Conservation (phyloP, 2,888 invertebrate genomes). For the Pardosa pseudoannulata region DNA sequence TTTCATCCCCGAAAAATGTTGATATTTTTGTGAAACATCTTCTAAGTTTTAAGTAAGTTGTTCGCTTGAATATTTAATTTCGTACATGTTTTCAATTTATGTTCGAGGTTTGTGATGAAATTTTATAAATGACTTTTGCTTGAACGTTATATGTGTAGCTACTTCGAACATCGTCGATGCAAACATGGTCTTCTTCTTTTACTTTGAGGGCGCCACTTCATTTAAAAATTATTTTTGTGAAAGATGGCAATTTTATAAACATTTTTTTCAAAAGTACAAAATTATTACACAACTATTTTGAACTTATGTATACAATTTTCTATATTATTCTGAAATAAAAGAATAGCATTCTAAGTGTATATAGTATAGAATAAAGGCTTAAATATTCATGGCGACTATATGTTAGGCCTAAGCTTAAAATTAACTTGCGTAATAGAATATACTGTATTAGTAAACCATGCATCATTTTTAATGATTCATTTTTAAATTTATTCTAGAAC, state of each 20-base stretch:
- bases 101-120: conserved; percentile 7
- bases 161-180: conserved; percentile 53
- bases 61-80: conserved; percentile 41
- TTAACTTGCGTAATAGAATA: conserved; percentile 8
- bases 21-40: conserved; percentile 52
- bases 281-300: background rate
- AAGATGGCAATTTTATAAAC: conserved; percentile 63
- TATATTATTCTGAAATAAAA: background rate
- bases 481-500: too few relatives aligned
- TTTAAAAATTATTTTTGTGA: conserved; percentile 61
- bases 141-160: conserved; percentile 29
- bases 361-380: background rate
- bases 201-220: conserved; percentile 69
- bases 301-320: background rate
- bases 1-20: conserved; percentile 45
- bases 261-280: conserved; percentile 37
- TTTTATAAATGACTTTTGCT: conserved; percentile 39
- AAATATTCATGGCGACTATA: conserved; percentile 20
- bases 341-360: background rate
- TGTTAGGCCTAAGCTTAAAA: background rate
- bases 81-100: conserved; percentile 40
- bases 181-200: conserved; percentile 63
- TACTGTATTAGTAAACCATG: too few relatives aligned
- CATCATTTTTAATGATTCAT: too few relatives aligned
- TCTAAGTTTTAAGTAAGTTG: conserved; percentile 48